Conservation (phyloP, 2,797 vertebrate genomes). For the Enteromius paludinosus region DNA sequence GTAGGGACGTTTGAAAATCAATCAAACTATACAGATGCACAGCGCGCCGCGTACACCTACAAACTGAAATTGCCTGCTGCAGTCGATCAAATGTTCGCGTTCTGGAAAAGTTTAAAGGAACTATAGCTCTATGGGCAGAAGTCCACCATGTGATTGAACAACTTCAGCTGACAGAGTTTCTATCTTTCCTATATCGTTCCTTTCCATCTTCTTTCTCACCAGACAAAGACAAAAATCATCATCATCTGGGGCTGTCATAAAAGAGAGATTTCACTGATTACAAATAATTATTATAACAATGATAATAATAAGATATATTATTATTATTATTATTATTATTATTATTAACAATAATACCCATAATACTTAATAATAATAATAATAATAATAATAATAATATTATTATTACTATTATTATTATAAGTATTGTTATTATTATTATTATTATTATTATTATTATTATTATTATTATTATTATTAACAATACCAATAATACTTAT, state of each 20-base stretch:
- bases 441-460: no score
- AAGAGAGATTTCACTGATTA: background rate
- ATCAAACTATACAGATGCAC: constrained; percentile 7
- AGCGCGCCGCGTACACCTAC: background rate
- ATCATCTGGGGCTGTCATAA: background rate
- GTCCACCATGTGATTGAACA: background rate
- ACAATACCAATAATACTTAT: no score
- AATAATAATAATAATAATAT: no score
- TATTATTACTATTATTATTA: no score
- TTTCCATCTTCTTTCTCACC: background rate
- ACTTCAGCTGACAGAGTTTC: background rate
- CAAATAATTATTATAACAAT: background rate
- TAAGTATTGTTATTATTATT: no score
- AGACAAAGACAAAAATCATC: background rate
- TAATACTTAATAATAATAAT: no score
- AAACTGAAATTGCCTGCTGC: constrained; percentile 1
- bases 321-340: no score
- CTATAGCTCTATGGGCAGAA: background rate
- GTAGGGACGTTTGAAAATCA: constrained; percentile 26
- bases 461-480: no score
- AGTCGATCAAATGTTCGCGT: background rate
- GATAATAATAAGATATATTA: no score
- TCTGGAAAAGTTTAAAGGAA: background rate
- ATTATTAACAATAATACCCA: no score
- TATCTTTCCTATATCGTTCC: background rate